Percentiles rank a stretch among this genome's conserved stretches.
Conservation (phyloP, 2,888 invertebrate species). For the Sialis fuliginosa region DNA sequence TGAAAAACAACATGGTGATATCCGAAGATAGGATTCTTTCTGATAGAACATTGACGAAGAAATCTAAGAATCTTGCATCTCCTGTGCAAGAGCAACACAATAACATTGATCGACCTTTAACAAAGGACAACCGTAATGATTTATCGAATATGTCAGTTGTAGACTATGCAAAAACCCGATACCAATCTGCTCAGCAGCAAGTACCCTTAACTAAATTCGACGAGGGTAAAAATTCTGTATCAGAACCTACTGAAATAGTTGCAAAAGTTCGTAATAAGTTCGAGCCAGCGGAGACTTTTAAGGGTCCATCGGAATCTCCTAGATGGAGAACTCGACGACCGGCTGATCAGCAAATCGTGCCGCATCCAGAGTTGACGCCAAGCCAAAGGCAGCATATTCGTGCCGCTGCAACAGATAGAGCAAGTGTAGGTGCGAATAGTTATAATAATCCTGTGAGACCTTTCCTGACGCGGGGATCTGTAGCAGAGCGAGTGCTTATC, state of each 20-base stretch:
- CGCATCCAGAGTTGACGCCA: slow-evolving; percentile 46
- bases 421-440: slow-evolving; percentile 16
- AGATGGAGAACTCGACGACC: slow-evolving; percentile 18
- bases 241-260: slow-evolving; percentile 11
- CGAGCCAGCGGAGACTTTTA: slow-evolving; percentile 11
- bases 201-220: slow-evolving; percentile 25
- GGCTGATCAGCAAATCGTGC: slow-evolving; percentile 26
- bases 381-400: slow-evolving; percentile 37
- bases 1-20: slow-evolving; percentile 52
- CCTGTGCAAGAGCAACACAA: slow-evolving; percentile 20
- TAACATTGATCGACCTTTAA: slow-evolving; percentile 20
- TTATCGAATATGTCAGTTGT: slow-evolving; percentile 32
- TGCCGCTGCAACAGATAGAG: slow-evolving; percentile 13
- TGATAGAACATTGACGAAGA: slow-evolving; percentile 1
- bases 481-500: slow-evolving; percentile 76
- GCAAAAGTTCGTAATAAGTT: slow-evolving; percentile 17
- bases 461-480: slow-evolving; percentile 75
- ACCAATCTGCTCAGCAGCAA: slow-evolving; percentile 35
- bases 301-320: slow-evolving; percentile 12
- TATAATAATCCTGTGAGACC: slow-evolving; percentile 52
- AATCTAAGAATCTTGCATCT: neutral
- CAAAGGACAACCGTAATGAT: slow-evolving; percentile 19
- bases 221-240: slow-evolving; percentile 9
- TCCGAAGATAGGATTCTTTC: slow-evolving; percentile 26
- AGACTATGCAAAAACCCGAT: slow-evolving; percentile 46